Evolutionary conservation across 1,140 invertebrate genomes (phyloP).

Genomic region (Holotrichia oblita): DNA sequence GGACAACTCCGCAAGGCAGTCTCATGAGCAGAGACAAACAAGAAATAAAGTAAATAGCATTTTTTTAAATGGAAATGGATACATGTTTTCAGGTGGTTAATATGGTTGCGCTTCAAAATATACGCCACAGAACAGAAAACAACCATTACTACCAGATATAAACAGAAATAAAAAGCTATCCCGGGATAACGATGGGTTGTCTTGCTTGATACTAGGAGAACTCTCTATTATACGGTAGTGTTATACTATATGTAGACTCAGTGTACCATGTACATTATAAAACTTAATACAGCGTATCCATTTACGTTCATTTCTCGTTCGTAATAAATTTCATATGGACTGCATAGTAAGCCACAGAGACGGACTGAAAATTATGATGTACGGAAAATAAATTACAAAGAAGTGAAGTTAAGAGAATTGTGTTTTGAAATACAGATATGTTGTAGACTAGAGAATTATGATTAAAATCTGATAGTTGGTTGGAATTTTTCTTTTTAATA

Average conservation of each 20-base stretch:
- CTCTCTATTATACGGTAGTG: neutral
- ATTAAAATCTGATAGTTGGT: too few species aligned
- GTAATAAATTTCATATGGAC: conserved; percentile 25
- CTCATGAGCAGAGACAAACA: too few species aligned
- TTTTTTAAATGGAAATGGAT: neutral
- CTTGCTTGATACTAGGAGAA: conserved; percentile 3
- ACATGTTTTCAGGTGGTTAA: neutral
- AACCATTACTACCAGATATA: neutral
- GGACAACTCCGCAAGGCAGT: too few species aligned
- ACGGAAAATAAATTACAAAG: too few species aligned
- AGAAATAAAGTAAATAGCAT: neutral
- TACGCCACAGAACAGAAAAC: conserved; percentile 19
- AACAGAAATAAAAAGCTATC: conserved; percentile 6
- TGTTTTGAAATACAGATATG: too few species aligned
- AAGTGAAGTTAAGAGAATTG: too few species aligned
- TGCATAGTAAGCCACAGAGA: neutral
- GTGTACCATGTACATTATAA: conserved; percentile 13
- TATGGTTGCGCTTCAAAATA: conserved; percentile 6
- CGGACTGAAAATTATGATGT: neutral
- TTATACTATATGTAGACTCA: neutral
- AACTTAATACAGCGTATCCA: conserved; percentile 30
- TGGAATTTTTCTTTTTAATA: too few species aligned
- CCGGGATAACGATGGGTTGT: neutral
- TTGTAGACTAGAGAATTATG: too few species aligned
- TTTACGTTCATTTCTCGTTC: conserved; percentile 17